Evolutionary conservation across 1,140 invertebrate genomes (phyloP), one percentile per base, ranked within the genome.

Genomic region (Mactra quadrangularis): DNA sequence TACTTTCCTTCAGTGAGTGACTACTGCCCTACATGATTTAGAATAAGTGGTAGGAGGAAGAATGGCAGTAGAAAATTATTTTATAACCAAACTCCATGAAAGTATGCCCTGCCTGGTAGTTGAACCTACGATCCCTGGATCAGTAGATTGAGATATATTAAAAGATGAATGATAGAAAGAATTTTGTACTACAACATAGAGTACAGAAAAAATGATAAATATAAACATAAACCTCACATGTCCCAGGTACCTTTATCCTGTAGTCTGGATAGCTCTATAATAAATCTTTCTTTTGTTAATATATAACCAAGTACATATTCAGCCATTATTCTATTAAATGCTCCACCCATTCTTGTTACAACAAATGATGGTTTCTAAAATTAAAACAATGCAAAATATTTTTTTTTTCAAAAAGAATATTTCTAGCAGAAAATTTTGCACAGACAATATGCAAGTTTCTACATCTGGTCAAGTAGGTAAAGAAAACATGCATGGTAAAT

Each of bases 281-380:
- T 74, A 41, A 25, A 66, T 57, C 79, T 82, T 57, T 82, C 79
- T 55, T 64, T 72, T 3, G 70, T 33, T 17, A 82, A 15, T 29
- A 82, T 50, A 33, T 82, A 74, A 19, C 68, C 79, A 1, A 82
- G 70, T 25, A 82, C 79, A 66, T 82, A 82, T 47, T 82, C 79
- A 33, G 55, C 45, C 79, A 82, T 82, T 7, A 82, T 11, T 9
- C 25, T 64, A 27, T 62, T 72, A 45, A 66, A 82, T 13, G 79
- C 79, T 45, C 45, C 60, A 33, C 79, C 79, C 60, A 60, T 72
- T 41, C 79, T 72, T 50, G 79, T 82, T 22, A 82, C 19, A 19
- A 22, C 22, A 66, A 45, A 82, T 22, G n/a, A 7, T 41, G 79
- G 79, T 45, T 53, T 50, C 77, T 81, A 47, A 60, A 71, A 81